phyloP scores from a whole-genome alignment of 2,797 vertebrate species.

The Hozukius guyotensis region DNA sequence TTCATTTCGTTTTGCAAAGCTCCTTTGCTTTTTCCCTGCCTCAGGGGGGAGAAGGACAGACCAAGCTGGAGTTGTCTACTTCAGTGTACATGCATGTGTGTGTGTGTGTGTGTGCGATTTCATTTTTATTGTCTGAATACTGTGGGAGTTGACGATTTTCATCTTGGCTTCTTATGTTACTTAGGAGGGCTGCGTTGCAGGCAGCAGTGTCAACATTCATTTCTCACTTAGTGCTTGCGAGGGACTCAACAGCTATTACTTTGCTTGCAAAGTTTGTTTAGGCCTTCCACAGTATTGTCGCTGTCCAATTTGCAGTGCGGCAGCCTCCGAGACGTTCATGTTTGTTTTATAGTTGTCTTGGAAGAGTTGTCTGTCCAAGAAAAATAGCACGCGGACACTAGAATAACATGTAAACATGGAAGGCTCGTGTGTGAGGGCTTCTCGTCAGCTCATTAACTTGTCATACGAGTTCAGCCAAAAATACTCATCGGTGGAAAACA shows the following conservation, averaged over 20 bases:
- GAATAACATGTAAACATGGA: neutral
- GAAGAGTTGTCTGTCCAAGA: neutral
- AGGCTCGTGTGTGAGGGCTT: neutral
- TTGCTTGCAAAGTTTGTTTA: constrained; percentile 60
- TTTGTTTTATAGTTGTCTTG: constrained; percentile 31
- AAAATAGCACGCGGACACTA: neutral
- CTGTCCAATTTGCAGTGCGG: constrained; percentile 42
- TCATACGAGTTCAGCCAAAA: neutral
- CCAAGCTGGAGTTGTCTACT: constrained; percentile 31
- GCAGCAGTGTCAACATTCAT: constrained; percentile 57
- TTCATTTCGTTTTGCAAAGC: constrained; percentile 63
- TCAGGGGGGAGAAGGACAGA: constrained; percentile 33
- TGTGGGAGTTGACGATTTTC: constrained; percentile 55
- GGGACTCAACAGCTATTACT: constrained; percentile 61
- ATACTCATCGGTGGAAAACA: neutral
- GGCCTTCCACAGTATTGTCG: constrained; percentile 32
- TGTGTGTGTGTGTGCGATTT: constrained; percentile 29
- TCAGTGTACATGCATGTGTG: constrained; percentile 21
- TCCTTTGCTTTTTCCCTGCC: constrained; percentile 57
- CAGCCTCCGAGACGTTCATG: constrained; percentile 14
- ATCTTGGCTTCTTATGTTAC: constrained; percentile 61
- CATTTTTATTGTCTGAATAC: constrained; percentile 61
- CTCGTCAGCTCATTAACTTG: neutral
- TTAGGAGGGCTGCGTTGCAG: constrained; percentile 26
- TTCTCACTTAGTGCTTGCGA: constrained; percentile 49